A percentile compares a stretch with the other conserved stretches of the same genome.
Conservation (phyloP, 2,888 invertebrate genomes). For the Tanypteryx hageni region DNA sequence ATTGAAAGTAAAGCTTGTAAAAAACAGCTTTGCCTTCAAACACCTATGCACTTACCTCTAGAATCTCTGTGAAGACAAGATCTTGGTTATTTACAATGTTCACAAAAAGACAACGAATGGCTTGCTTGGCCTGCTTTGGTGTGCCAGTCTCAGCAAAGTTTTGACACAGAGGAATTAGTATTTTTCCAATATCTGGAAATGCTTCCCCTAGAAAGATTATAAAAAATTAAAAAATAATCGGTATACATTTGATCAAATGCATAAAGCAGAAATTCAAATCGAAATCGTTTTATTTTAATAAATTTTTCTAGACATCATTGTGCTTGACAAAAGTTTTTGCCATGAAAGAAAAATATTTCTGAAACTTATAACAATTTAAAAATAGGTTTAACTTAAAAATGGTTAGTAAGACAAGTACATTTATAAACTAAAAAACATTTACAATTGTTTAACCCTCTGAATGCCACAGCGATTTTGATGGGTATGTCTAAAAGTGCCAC, state of each 20-base stretch:
- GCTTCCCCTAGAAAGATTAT: slow-evolving; percentile 79
- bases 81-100: slow-evolving; percentile 84
- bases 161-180: slow-evolving; percentile 90
- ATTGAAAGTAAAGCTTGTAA: background rate
- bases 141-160: slow-evolving; percentile 92
- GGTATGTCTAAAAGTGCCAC: no score
- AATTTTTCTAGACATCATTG: background rate
- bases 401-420: no score
- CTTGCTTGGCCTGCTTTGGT: slow-evolving; percentile 97
- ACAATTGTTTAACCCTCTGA: no score
- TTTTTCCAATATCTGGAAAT: slow-evolving; percentile 85
- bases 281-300: background rate
- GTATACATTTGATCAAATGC: slow-evolving; percentile 7
- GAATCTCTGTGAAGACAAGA: slow-evolving; percentile 88
- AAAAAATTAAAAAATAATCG: slow-evolving; percentile 12
- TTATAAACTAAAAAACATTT: no score
- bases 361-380: no score
- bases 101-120: slow-evolving; percentile 93
- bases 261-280: background rate
- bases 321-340: background rate
- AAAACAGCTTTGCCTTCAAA: background rate
- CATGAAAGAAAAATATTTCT: no score
- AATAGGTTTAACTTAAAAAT: no score
- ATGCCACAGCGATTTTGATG: no score
- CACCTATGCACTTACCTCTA: slow-evolving; percentile 78